Conservation (phyloP, 2,113 vertebrate genomes). For the Bungarus multicinctus region DNA sequence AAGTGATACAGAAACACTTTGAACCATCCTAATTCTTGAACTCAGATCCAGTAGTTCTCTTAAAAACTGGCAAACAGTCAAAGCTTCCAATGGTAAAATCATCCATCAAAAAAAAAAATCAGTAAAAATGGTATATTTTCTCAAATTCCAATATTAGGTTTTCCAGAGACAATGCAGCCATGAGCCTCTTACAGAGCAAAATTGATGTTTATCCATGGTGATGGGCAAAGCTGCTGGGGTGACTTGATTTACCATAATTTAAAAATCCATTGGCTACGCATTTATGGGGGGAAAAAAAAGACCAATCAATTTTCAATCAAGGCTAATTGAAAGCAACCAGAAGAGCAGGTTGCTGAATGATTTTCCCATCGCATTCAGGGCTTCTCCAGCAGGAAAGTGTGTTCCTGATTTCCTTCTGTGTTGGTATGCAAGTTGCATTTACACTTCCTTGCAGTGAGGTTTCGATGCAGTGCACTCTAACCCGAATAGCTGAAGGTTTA, state of each 20-base stretch:
- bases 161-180: slow-evolving; percentile 24
- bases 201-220: slow-evolving; percentile 43
- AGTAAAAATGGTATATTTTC: slow-evolving; percentile 15
- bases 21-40: background rate
- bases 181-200: slow-evolving; percentile 37
- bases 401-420: background rate
- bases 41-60: background rate
- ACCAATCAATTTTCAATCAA: slow-evolving; percentile 59
- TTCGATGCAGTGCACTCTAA: background rate
- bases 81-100: slow-evolving; percentile 13
- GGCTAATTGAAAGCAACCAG: slow-evolving; percentile 11
- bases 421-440: background rate
- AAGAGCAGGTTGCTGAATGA: background rate
- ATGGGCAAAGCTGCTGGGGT: slow-evolving; percentile 51
- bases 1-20: background rate
- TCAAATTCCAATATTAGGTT: slow-evolving; percentile 24
- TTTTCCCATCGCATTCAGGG: background rate
- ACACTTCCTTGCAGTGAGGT: background rate
- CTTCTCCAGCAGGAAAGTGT: background rate
- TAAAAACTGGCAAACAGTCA: background rate
- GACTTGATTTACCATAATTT: slow-evolving; percentile 67
- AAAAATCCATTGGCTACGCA: slow-evolving; percentile 57
- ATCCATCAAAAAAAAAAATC: slow-evolving; percentile 43
- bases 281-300: slow-evolving; percentile 30
- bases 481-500: background rate